phyloP scores from a whole-genome alignment of 2,888 invertebrate species.

The Sarcophaga subvicina region DNA sequence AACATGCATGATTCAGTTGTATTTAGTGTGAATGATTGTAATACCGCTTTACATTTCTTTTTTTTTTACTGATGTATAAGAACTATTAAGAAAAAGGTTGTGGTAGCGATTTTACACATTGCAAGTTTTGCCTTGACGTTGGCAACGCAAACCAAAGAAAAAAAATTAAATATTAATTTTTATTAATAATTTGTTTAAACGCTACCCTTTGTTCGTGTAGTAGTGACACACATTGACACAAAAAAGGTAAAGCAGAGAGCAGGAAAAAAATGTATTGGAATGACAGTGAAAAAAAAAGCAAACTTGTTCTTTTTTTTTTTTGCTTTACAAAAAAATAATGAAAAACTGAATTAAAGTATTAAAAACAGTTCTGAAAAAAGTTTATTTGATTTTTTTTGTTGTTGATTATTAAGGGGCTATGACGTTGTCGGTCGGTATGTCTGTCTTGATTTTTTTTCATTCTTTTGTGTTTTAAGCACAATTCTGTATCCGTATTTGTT shows the following conservation, averaged over 20 bases:
- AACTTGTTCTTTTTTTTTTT: too few relatives aligned
- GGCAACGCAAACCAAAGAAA: not conserved
- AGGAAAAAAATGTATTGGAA: not conserved
- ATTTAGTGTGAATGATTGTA: slow-evolving; percentile 40
- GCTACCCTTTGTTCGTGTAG: not conserved
- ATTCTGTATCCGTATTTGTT: slow-evolving; percentile 64
- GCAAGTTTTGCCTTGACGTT: not conserved
- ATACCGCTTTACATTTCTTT: slow-evolving; percentile 40
- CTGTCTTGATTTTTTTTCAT: slow-evolving; percentile 34
- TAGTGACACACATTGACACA: not conserved
- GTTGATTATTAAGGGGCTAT: slow-evolving; percentile 36
- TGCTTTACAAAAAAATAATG: too few relatives aligned
- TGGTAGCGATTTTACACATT: not conserved
- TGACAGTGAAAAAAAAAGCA: not conserved
- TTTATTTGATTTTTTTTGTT: too few relatives aligned
- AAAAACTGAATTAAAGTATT: too few relatives aligned
- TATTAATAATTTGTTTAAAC: not conserved
- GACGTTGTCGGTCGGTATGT: slow-evolving; percentile 40
- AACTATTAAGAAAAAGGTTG: not conserved
- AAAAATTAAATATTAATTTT: not conserved
- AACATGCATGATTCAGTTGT: slow-evolving; percentile 62
- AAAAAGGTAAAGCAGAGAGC: slow-evolving; percentile 5
- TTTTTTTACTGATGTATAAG: not conserved
- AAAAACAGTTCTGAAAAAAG: too few relatives aligned
- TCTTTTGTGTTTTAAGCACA: slow-evolving; percentile 29